Percentiles rank a stretch among this genome's conserved stretches.
These are phyloP conservation scores for Drosophila phalerata DNA, from an alignment of 2,888 invertebrate genomes.

Conservation along the genomic window DNA sequence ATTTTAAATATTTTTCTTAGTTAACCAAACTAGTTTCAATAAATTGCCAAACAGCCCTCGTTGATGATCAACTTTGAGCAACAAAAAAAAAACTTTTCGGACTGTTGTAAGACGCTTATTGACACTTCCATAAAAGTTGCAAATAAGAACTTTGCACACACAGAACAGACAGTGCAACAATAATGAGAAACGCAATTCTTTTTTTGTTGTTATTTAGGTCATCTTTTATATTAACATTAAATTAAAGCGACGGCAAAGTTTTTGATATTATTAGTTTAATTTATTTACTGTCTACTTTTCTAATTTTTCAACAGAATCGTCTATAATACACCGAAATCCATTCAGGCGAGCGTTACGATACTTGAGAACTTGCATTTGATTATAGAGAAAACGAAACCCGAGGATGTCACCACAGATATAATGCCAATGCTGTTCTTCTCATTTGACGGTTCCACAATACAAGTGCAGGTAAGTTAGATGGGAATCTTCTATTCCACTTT, in stretches of 20 bases:
- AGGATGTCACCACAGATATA: constrained; percentile 92
- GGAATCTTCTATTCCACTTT: constrained; percentile 4
- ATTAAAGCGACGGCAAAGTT: constrained; percentile 38
- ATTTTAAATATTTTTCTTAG: too few species aligned
- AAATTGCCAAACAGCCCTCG: constrained; percentile 32
- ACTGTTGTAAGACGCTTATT: constrained; percentile 72
- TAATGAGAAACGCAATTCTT: constrained; percentile 27
- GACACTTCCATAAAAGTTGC: constrained; percentile 65
- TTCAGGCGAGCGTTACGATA: constrained; percentile 94
- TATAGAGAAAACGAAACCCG: constrained; percentile 93
- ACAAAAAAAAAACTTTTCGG: constrained; percentile 45
- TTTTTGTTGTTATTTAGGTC: constrained; percentile 2
- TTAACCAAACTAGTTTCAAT: neutral
- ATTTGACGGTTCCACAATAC: constrained; percentile 94
- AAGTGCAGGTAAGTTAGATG: constrained; percentile 91
- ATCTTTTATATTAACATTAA: constrained; percentile 16
- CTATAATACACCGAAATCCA: constrained; percentile 91
- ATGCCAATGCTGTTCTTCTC: constrained; percentile 94
- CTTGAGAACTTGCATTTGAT: constrained; percentile 96
- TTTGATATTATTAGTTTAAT: constrained; percentile 7
- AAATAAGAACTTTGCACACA: constrained; percentile 41
- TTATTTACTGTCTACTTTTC: constrained; percentile 24
- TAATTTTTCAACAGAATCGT: constrained; percentile 87
- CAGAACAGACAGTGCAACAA: constrained; percentile 27
- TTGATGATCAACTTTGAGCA: constrained; percentile 26